A percentile compares a stretch with the other conserved stretches of the same genome.
Evolutionary conservation across 2,888 invertebrate genomes (phyloP).

Genomic region (Chymomyza fuscimana): DNA sequence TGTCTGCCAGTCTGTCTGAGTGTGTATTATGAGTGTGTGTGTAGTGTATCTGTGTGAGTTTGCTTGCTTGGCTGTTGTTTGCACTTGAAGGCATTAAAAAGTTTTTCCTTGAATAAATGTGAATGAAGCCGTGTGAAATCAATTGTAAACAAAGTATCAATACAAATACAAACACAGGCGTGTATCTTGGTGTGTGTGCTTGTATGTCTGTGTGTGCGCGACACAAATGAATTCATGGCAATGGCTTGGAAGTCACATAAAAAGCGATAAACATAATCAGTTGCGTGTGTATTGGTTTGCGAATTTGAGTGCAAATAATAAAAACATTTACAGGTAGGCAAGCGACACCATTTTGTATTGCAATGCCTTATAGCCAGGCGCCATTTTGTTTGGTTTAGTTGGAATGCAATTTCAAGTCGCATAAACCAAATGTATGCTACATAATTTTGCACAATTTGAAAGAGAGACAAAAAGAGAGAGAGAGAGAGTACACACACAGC

Average conservation of each 20-base stretch:
- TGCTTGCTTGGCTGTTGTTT: constrained; percentile 36
- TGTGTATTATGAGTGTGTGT: constrained; percentile 4
- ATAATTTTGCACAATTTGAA: constrained; percentile 38
- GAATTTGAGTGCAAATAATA: not conserved
- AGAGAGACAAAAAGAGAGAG: not conserved
- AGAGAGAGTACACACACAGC: not conserved
- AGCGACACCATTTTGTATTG: constrained; percentile 1
- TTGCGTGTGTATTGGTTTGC: not conserved
- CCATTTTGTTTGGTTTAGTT: constrained; percentile 23
- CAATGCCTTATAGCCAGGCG: not conserved
- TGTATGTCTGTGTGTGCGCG: constrained; percentile 6
- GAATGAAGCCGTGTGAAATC: constrained; percentile 73
- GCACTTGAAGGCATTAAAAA: constrained; percentile 69
- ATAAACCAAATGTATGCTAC: constrained; percentile 53
- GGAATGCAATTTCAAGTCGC: constrained; percentile 35
- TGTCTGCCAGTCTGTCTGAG: not conserved
- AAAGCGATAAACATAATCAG: constrained; percentile 1
- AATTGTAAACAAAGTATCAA: constrained; percentile 71
- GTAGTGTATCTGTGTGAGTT: constrained; percentile 24
- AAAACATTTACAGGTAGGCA: not conserved
- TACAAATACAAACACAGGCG: constrained; percentile 43
- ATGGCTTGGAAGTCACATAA: not conserved
- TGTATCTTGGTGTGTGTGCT: constrained; percentile 1
- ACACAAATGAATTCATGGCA: constrained; percentile 26
- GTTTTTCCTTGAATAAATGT: constrained; percentile 64